phyloP scores from a whole-genome alignment of 2,113 vertebrate genomes.

The Heloderma charlesbogerti region DNA sequence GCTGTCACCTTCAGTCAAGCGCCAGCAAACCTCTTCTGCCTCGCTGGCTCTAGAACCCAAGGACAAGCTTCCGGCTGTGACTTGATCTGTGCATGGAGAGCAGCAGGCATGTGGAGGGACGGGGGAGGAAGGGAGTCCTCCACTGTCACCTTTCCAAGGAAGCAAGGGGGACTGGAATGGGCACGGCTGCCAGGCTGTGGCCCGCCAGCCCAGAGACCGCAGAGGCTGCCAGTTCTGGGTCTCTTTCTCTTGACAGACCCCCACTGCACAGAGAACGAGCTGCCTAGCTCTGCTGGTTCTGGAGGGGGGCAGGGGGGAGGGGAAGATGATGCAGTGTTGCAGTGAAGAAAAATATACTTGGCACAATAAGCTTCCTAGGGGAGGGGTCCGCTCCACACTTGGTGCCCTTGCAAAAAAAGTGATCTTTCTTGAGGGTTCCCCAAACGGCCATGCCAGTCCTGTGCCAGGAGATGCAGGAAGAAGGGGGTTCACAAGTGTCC shows the following conservation, averaged over 20 bases:
- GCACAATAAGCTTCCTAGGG: neutral
- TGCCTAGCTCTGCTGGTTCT: neutral
- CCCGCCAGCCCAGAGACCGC: neutral
- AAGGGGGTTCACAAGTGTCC: neutral
- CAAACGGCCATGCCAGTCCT: neutral
- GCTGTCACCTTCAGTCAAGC: neutral
- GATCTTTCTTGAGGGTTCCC: neutral
- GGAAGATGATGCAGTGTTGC: neutral
- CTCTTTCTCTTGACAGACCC: neutral
- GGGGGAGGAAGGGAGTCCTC: neutral
- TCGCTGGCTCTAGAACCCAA: neutral
- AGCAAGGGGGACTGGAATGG: neutral
- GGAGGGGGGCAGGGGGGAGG: too few species aligned
- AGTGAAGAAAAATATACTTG: neutral
- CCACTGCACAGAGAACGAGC: neutral
- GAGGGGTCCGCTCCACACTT: neutral
- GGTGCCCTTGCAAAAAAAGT: neutral
- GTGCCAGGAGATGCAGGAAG: neutral
- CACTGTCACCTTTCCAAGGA: neutral
- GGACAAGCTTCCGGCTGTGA: too few species aligned
- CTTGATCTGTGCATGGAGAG: neutral
- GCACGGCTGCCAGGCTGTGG: neutral
- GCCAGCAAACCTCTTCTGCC: neutral
- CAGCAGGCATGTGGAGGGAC: neutral
- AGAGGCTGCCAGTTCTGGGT: fast-evolving